These are phyloP conservation scores for Tenthredo livida DNA, from an alignment of 2,888 invertebrate species.

Conservation along the genomic window DNA sequence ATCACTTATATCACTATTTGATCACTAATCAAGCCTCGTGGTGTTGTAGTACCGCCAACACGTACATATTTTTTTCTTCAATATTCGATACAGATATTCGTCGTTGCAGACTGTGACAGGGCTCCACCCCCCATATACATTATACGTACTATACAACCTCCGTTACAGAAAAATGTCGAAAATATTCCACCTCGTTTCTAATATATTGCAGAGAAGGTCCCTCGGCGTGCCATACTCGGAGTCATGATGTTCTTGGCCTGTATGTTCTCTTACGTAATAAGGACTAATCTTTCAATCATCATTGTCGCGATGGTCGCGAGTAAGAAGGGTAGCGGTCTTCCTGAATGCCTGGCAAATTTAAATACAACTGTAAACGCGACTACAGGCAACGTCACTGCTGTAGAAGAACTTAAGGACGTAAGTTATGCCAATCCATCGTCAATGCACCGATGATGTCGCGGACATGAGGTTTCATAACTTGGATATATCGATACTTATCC, in stretches of 20 bases:
- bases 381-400: neutral
- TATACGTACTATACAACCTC: neutral
- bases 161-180: neutral
- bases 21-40: neutral
- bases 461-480: neutral
- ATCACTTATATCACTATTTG: neutral
- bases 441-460: neutral
- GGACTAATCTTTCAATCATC: constrained; percentile 87
- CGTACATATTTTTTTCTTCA: too few relatives aligned
- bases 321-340: constrained; percentile 52
- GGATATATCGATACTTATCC: too few relatives aligned
- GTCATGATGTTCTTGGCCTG: constrained; percentile 88
- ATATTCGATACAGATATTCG: too few relatives aligned
- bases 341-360: constrained; percentile 58
- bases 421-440: neutral
- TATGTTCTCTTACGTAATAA: constrained; percentile 87
- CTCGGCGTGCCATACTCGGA: constrained; percentile 81
- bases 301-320: constrained; percentile 73
- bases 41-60: neutral
- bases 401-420: neutral
- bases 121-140: too few relatives aligned
- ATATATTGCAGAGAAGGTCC: constrained; percentile 77
- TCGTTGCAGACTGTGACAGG: too few relatives aligned
- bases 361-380: constrained; percentile 1
- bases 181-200: neutral